Percentiles rank a stretch among this genome's conserved stretches.
phyloP scores from a whole-genome alignment of 2,888 invertebrate species.

The Drosophila fungiperda region DNA sequence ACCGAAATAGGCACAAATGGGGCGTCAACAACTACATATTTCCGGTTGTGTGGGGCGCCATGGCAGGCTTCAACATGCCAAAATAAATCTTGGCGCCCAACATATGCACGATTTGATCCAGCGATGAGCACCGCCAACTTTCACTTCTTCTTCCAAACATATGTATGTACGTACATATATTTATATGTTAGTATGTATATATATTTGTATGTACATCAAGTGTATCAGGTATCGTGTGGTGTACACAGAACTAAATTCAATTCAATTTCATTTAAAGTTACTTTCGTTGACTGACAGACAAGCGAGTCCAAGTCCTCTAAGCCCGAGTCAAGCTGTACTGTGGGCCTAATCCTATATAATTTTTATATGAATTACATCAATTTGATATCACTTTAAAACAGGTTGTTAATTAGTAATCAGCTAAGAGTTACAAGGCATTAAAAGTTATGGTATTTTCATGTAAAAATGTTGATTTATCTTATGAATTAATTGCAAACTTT shows the following conservation, averaged over 20 bases:
- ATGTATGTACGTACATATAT: constrained; percentile 1
- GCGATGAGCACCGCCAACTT: constrained; percentile 54
- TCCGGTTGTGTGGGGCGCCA: constrained; percentile 72
- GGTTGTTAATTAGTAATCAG: background rate
- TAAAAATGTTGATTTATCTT: background rate
- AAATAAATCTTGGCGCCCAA: constrained; percentile 34
- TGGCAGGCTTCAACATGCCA: constrained; percentile 72
- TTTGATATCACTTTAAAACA: background rate
- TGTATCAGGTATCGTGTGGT: constrained; percentile 71
- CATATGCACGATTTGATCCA: constrained; percentile 37
- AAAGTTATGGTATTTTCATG: background rate
- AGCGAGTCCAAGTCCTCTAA: constrained; percentile 61
- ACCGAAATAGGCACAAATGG: constrained; percentile 65
- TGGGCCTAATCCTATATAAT: constrained; percentile 24
- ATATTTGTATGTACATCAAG: constrained; percentile 5
- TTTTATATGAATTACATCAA: background rate
- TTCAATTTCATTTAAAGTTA: constrained; percentile 82
- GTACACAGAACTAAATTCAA: constrained; percentile 80
- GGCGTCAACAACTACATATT: constrained; percentile 81
- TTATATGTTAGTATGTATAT: background rate
- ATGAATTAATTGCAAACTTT: background rate
- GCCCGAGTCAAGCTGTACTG: constrained; percentile 40
- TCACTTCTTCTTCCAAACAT: constrained; percentile 48
- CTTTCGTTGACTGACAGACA: constrained; percentile 79
- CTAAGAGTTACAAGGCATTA: background rate